Evolutionary conservation across 2,888 invertebrate species (phyloP).

Genomic region (Galerucella pusilla): DNA sequence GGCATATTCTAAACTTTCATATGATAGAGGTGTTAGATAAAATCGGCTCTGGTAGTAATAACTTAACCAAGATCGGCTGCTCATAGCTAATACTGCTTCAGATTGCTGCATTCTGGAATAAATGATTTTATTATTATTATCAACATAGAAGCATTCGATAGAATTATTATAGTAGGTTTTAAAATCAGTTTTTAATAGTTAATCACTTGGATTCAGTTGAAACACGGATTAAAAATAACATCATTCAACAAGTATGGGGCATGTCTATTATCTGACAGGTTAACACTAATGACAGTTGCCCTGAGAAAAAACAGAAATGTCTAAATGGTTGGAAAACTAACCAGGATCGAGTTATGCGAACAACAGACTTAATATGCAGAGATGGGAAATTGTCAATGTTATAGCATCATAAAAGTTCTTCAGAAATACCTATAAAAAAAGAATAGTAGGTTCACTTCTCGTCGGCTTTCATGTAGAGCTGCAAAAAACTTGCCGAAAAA

Average conservation of each 20-base stretch:
- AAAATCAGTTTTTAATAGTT: constrained; percentile 49
- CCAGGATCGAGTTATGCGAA: no score
- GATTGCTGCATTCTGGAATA: constrained; percentile 85
- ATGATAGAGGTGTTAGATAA: constrained; percentile 94
- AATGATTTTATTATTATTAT: not conserved
- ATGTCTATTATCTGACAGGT: not conserved
- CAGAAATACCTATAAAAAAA: no score
- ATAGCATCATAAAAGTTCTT: no score
- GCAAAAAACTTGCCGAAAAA: no score
- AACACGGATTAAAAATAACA: constrained; percentile 62
- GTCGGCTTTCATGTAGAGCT: no score
- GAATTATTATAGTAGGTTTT: not conserved
- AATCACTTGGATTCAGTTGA: constrained; percentile 63
- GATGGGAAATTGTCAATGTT: no score
- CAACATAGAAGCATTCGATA: not conserved
- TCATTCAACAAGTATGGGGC: constrained; percentile 48
- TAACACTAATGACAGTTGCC: no score
- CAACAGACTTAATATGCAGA: no score
- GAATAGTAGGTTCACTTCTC: no score
- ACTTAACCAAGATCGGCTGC: constrained; percentile 97
- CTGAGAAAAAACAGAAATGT: no score
- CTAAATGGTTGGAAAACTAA: no score
- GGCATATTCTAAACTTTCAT: constrained; percentile 96
- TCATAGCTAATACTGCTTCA: constrained; percentile 97
- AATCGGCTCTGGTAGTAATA: constrained; percentile 98